Evolutionary conservation across 1,140 invertebrate species (phyloP), one percentile per base, ranked within the genome.

Genomic region (Drosophila yakuba): DNA sequence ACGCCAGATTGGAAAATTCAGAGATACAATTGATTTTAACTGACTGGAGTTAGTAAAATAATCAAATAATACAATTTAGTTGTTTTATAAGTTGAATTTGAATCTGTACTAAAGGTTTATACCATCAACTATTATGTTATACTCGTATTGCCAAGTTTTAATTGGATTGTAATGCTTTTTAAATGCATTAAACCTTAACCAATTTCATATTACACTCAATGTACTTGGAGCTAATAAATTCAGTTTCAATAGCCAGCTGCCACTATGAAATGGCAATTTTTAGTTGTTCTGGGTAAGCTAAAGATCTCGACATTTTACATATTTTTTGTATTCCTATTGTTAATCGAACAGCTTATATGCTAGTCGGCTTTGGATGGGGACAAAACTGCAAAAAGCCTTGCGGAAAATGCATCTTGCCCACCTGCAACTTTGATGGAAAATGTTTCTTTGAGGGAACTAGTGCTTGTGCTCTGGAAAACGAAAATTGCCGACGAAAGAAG

Each of bases 341-440:
- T 6, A 2, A 25, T 14, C 41, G 7, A 28, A 14, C 17, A 62
- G 35, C 5, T 25, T 17, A 2, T 4, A 25, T 62, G 15, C 5
- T 41, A 5, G 14, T 63, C 2, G 36, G 14, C 3, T 35, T 14
- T 48, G 36, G 4, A 10, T 32, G 25, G 14, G 11, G n/a, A 7
- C 0, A 38, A 4, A 51, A 50, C 14, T 41, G 36, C 47, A 28
- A 39, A 4, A 61, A 20, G 58, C 4, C 11, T 1, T 51, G 35
- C 3, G 45, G 47, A 10, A 20, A 20, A 7, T 51, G 58, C 15
- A 41, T 48, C 0, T 25, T 39, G n/a, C 45, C 45, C 5, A 39
- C 58, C 11, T 50, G 58, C 35, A 60, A 28, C 17, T 61, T 17
- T 32, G 47, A 61, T 39, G 58, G 58, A 6, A 41, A 51, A 14